Evolutionary conservation across 2,888 invertebrate genomes (phyloP).

Genomic region (Sphecodes monilicornis): DNA sequence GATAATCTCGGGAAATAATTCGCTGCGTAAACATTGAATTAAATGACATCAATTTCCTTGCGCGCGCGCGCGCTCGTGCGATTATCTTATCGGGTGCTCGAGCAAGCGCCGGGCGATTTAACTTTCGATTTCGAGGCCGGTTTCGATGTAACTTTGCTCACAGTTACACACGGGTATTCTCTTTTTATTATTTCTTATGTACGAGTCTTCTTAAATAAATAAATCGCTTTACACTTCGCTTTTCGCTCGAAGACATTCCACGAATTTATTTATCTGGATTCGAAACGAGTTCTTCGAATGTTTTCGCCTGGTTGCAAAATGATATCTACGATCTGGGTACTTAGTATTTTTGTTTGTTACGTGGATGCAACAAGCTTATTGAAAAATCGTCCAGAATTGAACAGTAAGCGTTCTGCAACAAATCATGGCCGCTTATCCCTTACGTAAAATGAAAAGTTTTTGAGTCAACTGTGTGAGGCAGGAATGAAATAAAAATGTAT

Average conservation of each 20-base stretch:
- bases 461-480: not conserved
- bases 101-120: not conserved
- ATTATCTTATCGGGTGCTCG: not conserved
- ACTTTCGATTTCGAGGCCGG: not conserved
- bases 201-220: not conserved
- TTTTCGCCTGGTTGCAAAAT: not conserved
- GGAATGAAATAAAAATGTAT: not conserved
- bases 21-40: not conserved
- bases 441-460: no score
- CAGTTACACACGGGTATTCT: not conserved
- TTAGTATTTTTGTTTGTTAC: not conserved
- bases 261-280: not conserved
- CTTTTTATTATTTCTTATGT: not conserved
- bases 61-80: not conserved
- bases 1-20: slow-evolving; percentile 2
- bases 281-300: not conserved
- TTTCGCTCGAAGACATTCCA: not conserved
- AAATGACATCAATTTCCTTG: not conserved
- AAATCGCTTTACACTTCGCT: not conserved
- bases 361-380: not conserved
- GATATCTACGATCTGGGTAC: not conserved
- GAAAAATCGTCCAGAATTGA: no score
- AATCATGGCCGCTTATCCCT: not conserved
- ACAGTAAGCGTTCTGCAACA: not conserved
- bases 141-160: not conserved